Evolutionary conservation across 1,140 invertebrate species (phyloP).

Genomic region (Pseudomyrmex dendroicus): DNA sequence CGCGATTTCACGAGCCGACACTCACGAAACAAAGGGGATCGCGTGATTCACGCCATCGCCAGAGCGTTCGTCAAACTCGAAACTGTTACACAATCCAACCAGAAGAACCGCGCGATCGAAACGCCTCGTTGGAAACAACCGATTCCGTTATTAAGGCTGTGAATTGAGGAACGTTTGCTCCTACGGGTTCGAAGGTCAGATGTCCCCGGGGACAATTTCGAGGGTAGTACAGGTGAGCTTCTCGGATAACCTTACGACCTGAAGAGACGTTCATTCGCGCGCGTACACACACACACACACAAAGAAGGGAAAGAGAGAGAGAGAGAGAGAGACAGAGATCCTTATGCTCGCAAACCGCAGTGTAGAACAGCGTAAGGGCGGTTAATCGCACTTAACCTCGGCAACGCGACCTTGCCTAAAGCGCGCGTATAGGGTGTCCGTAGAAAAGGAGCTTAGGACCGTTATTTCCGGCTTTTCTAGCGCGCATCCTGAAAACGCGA

Average conservation of each 20-base stretch:
- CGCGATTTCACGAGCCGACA: neutral
- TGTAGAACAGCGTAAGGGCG: slow-evolving; percentile 52
- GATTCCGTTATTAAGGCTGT: neutral
- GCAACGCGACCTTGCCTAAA: slow-evolving; percentile 28
- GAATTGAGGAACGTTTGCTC: neutral
- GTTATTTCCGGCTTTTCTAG: slow-evolving; percentile 51
- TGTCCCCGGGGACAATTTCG: slow-evolving; percentile 51
- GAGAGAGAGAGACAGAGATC: neutral
- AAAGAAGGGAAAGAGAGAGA: too few species aligned
- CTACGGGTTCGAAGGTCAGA: slow-evolving; percentile 29
- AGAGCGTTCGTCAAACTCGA: neutral
- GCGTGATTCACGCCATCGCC: slow-evolving; percentile 31
- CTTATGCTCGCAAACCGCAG: slow-evolving; percentile 19
- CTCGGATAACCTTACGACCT: neutral
- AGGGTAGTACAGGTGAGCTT: slow-evolving; percentile 27
- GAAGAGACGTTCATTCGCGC: neutral
- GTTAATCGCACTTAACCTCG: slow-evolving; percentile 63
- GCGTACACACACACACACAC: neutral
- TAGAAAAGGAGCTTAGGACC: slow-evolving; percentile 41
- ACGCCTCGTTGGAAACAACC: neutral
- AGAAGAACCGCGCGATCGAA: neutral
- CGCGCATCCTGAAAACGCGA: slow-evolving; percentile 47
- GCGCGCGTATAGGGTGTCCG: neutral
- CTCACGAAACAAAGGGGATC: slow-evolving; percentile 19
- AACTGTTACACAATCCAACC: neutral